Evolutionary conservation across 2,888 invertebrate species (phyloP), one percentile per base, ranked within the genome.

Genomic region (Amphiduros pacificus): DNA sequence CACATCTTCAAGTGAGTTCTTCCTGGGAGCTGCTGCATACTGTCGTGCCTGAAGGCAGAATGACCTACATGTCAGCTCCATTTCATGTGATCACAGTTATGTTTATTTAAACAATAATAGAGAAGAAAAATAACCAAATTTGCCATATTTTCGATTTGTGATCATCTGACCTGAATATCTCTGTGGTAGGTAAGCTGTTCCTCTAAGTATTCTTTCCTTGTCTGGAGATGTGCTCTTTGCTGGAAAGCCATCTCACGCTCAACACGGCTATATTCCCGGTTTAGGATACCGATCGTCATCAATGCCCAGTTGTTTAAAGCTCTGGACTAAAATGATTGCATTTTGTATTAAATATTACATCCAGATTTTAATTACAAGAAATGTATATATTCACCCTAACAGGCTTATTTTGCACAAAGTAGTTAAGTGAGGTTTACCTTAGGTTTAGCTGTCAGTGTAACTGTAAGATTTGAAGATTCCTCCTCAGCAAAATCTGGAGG

Each of bases 271-370:
- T 77, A 75, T 26, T 77, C 74, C 26, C 70, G 61, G 29, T 77
- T 72, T 58, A 77, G 61, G 4, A 78, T 58, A 31, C 70, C 71
- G 6, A 75, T 63, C 3, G 74, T 62, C 51, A 78, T 61, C 41
- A 74, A 60, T 56, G 77, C 77, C 77, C 78, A 78, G 62, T 75
- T 69, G 36, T 63, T 69, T 17, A 73, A 69, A 28, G 73, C 73
- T 50, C 63, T 63, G n/a, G 73, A 68, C 78, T 77, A 62, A 4
- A 69, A 67, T 32, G 22, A 44, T 27, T 29, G 53, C n/a, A n/a
- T n/a, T n/a, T n/a, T n/a, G n/a, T n/a, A n/a, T n/a, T n/a, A n/a
- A n/a, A n/a, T n/a, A n/a, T n/a, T n/a, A 17, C 14, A 17, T n/a
- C n/a, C 24, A 17, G 11, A 14, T 36, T 14, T 14, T 14, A 11